phyloP scores from a whole-genome alignment of 2,888 invertebrate species.

The Acronicta leporina region DNA sequence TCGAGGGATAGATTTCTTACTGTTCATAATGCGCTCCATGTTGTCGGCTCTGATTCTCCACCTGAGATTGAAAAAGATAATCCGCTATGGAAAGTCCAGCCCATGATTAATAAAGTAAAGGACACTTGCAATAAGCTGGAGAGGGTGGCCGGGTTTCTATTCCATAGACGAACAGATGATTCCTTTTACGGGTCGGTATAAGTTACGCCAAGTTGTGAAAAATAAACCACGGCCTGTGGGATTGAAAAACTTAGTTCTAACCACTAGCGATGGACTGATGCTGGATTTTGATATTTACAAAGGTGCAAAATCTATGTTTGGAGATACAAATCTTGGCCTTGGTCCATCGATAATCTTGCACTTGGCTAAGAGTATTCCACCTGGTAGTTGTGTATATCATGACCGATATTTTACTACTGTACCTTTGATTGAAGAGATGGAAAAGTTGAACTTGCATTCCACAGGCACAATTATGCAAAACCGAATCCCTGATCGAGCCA shows the following conservation, averaged over 20 bases:
- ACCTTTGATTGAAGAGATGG: conserved; percentile 48
- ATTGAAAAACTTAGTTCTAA: conserved; percentile 47
- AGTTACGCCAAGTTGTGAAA: too few species aligned
- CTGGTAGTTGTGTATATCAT: conserved; percentile 53
- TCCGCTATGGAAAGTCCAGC: too few species aligned
- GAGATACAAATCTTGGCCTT: conserved; percentile 33
- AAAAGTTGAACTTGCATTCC: neutral
- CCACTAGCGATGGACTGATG: conserved; percentile 49
- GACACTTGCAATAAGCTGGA: too few species aligned
- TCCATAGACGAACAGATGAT: too few species aligned
- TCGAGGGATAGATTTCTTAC: too few species aligned
- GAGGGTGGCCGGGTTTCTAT: too few species aligned
- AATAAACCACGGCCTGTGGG: too few species aligned
- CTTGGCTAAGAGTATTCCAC: conserved; percentile 37
- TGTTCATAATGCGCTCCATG: too few species aligned
- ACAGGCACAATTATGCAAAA: conserved; percentile 11
- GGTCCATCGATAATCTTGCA: conserved; percentile 49
- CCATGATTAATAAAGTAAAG: too few species aligned
- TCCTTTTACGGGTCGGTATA: too few species aligned
- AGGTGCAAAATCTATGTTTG: conserved; percentile 33
- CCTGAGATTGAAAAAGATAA: too few species aligned
- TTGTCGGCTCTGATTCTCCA: too few species aligned
- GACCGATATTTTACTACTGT: conserved; percentile 53
- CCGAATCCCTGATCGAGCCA: conserved; percentile 23
- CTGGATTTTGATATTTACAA: conserved; percentile 46